Evolutionary conservation across 2,797 vertebrate species (phyloP), one percentile per base, ranked within the genome.

Genomic region (Bovichtus diacanthus): DNA sequence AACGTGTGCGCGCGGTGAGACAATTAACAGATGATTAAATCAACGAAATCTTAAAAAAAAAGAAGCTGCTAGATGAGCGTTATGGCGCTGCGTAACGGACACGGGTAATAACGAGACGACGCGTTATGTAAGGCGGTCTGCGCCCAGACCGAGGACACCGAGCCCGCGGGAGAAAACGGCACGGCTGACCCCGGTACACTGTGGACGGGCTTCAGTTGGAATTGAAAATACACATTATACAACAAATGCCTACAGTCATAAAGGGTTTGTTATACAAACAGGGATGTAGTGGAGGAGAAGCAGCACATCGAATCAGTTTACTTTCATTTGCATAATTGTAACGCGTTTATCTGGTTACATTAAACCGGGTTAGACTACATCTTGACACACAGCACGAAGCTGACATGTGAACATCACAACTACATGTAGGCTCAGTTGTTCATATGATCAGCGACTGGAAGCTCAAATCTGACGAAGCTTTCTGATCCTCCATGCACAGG

Each of bases 31-130:
- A 61, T 36, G 66, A 41, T 54, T 16, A 38, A 63, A 34, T 70
- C 47, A 91, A 91, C 88, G 87, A 92, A 94, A 90, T 89, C 21
- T 82, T 58, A 31, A 58, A 39, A 63, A 61, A 50, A 64, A 58
- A 67, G 27, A 59, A 74, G 53, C 38, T 36, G 80, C 36, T 15
- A 16, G 39, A 34, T 74, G 36, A 0, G 61, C 69, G 71, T 5
- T 8, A 1, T 3, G 74, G 68, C 34, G 63, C 69, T 27, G 80
- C 77, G 80, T 72, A 70, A 75, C 68, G 60, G 75, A 75, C 72
- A 76, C 67, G 13, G 61, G 54, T 0, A 38, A 54, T 27, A 62
- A 75, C 64, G 70, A 51, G 73, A 31, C n/a, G 50, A 23, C n/a
- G 55, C 53, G 76, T 89, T 87, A 86, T 86, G 82, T 88, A 86